Base-by-base conservation (phyloP, 2,797 vertebrate genomes). In the Nyctalus aviator region DNA sequence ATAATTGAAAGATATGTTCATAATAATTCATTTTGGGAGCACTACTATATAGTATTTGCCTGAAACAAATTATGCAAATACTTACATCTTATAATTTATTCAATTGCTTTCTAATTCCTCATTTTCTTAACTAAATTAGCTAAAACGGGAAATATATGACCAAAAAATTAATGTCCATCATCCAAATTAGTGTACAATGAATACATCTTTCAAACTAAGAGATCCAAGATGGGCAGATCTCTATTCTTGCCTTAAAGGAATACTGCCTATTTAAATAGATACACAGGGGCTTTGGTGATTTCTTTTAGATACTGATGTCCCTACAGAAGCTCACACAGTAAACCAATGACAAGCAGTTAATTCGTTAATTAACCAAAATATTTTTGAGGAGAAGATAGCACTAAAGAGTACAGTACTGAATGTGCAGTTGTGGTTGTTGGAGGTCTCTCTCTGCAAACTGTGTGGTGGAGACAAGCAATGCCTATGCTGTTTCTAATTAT, bases 401-500 rank as follows among this genome's bases (percentile, higher is more conserved):
- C 98, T 98, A 98, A 99, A 98, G 98, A 99, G 98, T 37, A n/a
- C 73, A 96, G 97, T 88, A 96, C 66, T 98, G 97, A 97, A 97
- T 97, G 98, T 98, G 98, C 97, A 98, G 97, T 85, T 97, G 93
- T 91, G 97, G 97, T 97, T 98, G 98, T 97, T 96, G 92, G 95
- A 98, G 98, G 97, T 98, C 98, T 97, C 98, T 97, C 96, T 98
- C 97, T 98, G 97, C 97, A 98, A 97, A 96, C 94, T 97, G 98
- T 98, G 98, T 96, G 97, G 98, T 97, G 96, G 98, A 98, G 98
- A 98, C 98, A 98, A 98, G 98, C 98, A 98, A 98, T 97, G 98
- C 98, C 99, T 99, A 98, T 97, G 99, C 98, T 98, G 98, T 98
- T 99, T 98, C 99, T 99, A 99, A 99, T 99, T 99, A 99, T 99